phyloP scores from a whole-genome alignment of 2,888 invertebrate genomes.

The Drosophila mettleri region DNA sequence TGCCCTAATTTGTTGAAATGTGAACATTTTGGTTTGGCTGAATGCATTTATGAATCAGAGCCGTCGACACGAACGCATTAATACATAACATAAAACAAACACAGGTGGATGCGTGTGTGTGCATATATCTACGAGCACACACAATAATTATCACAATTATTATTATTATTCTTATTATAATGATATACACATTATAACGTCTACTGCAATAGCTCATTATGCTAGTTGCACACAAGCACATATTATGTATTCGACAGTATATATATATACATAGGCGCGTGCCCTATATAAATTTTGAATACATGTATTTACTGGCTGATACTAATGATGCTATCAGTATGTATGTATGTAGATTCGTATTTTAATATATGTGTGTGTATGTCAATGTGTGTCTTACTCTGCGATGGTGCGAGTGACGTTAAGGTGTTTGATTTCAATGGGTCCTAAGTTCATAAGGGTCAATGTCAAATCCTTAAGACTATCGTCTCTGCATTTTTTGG shows the following conservation, averaged over 20 bases:
- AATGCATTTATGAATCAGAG: constrained; percentile 60
- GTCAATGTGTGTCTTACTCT: constrained; percentile 24
- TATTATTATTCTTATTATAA: constrained; percentile 47
- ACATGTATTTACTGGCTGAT: constrained; percentile 1
- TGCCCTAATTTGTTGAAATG: constrained; percentile 69
- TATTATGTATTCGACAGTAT: constrained; percentile 3
- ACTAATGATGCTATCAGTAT: too few species aligned
- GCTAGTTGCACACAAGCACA: constrained; percentile 19
- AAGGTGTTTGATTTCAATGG: constrained; percentile 52
- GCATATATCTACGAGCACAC: constrained; percentile 15
- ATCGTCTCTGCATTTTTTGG: neutral
- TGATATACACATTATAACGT: constrained; percentile 68
- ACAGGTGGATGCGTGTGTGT: constrained; percentile 27
- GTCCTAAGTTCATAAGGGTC: constrained; percentile 42
- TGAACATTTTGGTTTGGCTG: constrained; percentile 39
- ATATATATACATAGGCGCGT: constrained; percentile 13
- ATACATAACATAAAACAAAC: constrained; percentile 22
- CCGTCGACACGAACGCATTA: constrained; percentile 29
- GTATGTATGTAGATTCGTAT: constrained; percentile 6
- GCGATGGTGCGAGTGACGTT: constrained; percentile 16
- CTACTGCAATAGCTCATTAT: constrained; percentile 59
- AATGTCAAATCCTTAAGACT: constrained; percentile 41
- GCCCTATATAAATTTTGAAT: constrained; percentile 15
- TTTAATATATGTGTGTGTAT: constrained; percentile 25
- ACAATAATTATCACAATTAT: constrained; percentile 51